A percentile compares a stretch with the other conserved stretches of the same genome.
Conservation (phyloP, 2,113 vertebrate genomes). For the Mirza zaza region DNA sequence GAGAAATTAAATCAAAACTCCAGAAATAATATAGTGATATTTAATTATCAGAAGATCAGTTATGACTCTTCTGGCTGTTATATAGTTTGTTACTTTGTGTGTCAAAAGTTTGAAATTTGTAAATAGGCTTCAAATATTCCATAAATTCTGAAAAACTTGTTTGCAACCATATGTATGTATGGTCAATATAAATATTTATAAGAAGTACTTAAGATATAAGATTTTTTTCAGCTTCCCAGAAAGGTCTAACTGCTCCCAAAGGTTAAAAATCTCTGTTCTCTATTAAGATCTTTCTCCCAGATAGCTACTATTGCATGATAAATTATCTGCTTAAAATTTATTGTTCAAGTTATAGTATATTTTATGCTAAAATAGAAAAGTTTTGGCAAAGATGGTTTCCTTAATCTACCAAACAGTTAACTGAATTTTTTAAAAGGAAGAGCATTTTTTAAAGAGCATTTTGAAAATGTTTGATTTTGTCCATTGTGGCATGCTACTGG, state of each 20-base stretch:
- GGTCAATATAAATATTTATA: background rate
- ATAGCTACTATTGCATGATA: background rate
- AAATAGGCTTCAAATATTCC: background rate
- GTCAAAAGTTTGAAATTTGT: background rate
- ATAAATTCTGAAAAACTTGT: background rate
- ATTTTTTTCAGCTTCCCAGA: background rate
- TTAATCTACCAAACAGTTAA: background rate
- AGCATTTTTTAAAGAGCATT: background rate
- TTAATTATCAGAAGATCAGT: background rate
- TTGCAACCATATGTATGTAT: background rate
- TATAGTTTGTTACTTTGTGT: background rate
- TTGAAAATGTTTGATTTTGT: background rate
- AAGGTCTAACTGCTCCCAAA: background rate
- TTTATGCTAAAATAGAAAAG: constrained; percentile 35
- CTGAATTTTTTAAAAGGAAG: background rate
- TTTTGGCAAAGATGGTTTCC: background rate
- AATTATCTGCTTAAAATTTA: constrained; percentile 27
- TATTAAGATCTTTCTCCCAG: background rate
- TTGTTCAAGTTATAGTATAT: constrained; percentile 24
- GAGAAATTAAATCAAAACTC: background rate
- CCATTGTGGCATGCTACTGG: background rate
- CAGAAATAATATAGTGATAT: background rate
- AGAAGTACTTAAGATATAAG: background rate
- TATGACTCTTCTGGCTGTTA: background rate
- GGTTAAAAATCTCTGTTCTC: background rate